Evolutionary conservation across 92 coral and sea anemone genomes (phyloP).

Genomic region (Plumapathes pennacea): DNA sequence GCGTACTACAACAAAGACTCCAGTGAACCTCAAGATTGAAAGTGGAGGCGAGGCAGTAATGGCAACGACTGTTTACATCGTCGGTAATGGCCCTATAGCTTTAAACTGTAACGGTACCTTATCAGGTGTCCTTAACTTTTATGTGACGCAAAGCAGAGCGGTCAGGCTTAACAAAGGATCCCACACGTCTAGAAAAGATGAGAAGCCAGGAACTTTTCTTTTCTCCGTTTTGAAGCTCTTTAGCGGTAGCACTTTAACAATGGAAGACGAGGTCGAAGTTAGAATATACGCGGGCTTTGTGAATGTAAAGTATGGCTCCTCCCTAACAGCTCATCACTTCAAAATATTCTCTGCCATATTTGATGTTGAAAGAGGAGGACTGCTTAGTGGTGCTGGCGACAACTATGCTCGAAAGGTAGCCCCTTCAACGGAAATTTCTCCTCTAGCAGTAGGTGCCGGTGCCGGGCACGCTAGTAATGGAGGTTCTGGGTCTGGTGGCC

Average conservation of each 20-base stretch:
- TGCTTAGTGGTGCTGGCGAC: constrained; percentile 81
- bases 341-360: constrained; percentile 64
- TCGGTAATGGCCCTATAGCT: constrained; percentile 77
- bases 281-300: constrained; percentile 71
- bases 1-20: constrained; percentile 73
- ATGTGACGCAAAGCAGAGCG: constrained; percentile 69
- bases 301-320: constrained; percentile 76
- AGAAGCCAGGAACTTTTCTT: constrained; percentile 50
- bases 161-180: constrained; percentile 60
- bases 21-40: constrained; percentile 81
- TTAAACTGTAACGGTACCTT: constrained; percentile 79
- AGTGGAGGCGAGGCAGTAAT: constrained; percentile 78
- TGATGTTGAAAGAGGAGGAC: constrained; percentile 92
- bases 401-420: constrained; percentile 64
- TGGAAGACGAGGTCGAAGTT: constrained; percentile 69
- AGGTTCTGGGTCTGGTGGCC: constrained; percentile 68
- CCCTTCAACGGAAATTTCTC: constrained; percentile 55
- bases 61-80: constrained; percentile 81
- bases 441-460: constrained; percentile 79
- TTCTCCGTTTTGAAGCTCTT: constrained; percentile 72
- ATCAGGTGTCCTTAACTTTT: constrained; percentile 61
- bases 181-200: constrained; percentile 42
- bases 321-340: constrained; percentile 67
- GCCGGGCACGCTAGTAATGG: constrained; percentile 95
- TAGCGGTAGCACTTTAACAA: constrained; percentile 79